Base-by-base conservation (phyloP, 2,113 vertebrate species). In the Heloderma charlesbogerti region DNA sequence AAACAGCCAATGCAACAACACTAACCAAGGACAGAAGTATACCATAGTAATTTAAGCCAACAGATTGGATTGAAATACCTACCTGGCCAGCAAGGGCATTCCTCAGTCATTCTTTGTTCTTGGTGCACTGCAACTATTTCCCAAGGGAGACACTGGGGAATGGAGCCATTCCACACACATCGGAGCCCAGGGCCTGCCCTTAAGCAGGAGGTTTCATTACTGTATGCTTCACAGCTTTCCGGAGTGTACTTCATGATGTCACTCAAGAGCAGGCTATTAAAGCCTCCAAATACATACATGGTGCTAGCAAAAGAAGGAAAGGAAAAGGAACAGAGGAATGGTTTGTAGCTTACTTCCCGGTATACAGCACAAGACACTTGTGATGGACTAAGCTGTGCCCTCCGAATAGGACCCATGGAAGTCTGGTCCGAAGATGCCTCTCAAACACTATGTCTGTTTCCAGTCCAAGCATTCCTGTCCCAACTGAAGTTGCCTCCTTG, bases 231-330 rank as follows among this genome's bases (percentile, higher is more conserved):
- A 25, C 99, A 99, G 90, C 94, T 97, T 86, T 98, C 97, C 0
- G 98, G 98, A 0, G 98, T 98, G 93, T 98, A 99, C 80, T 96
- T 94, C 63, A 99, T 97, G 43, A 99, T 92, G 90, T 99, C 99
- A 0, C 98, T 98, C 88, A 99, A 98, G 67, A 99, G 98, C 78
- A 99, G 98, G 95, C 99, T 99, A 96, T 99, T 99, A 96, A 99
- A 99, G 67, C 99, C 99, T 15, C 99, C 99, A 27, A 99, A 99
- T 6, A 99, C 91, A n/a, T 98, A 99, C 99, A 99, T 99, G 43
- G 96, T 97, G 84, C 99, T 99, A 95, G 4, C 86, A 95, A 77
- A 54, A 72, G 0, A 48, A 18, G 84, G 88, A 34, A 82, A 75
- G 1, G 12, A 20, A 1, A 27, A 9, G 8, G 15, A 29, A 37